phyloP scores from a whole-genome alignment of 2,888 invertebrate genomes.

The Parnassius mnemosyne region DNA sequence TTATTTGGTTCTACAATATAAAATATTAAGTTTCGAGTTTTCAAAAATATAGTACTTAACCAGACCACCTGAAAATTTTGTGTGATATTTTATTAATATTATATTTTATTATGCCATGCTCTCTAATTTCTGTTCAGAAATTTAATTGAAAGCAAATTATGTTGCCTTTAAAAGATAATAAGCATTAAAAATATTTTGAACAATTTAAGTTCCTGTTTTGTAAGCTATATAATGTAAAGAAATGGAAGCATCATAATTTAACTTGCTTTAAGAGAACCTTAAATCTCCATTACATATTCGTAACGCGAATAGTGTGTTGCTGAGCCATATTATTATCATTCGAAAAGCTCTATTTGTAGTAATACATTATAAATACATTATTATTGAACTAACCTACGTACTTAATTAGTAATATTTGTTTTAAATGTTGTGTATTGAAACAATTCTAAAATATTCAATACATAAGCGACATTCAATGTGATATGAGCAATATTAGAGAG shows the following conservation, averaged over 20 bases:
- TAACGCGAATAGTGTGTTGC: conserved; percentile 40
- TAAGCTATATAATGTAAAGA: conserved; percentile 19
- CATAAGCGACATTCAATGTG: conserved; percentile 69
- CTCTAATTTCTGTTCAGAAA: conserved; percentile 53
- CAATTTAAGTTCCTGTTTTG: conserved; percentile 40
- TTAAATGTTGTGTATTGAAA: conserved; percentile 70
- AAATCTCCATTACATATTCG: conserved; percentile 29
- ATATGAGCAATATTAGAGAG: conserved; percentile 78
- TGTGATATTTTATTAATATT: conserved; percentile 70
- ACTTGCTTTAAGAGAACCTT: conserved; percentile 22
- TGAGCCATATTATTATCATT: conserved; percentile 66
- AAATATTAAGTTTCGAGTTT: conserved; percentile 41
- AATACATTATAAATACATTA: conserved; percentile 48
- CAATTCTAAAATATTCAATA: conserved; percentile 64
- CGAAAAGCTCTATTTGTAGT: conserved; percentile 42
- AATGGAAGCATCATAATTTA: conserved; percentile 7
- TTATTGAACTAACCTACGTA: conserved; percentile 64
- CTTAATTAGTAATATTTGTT: conserved; percentile 78
- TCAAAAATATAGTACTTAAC: conserved; percentile 65
- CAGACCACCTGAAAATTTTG: conserved; percentile 67
- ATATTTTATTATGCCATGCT: conserved; percentile 54
- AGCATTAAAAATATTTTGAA: conserved; percentile 29
- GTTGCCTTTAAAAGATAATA: conserved; percentile 18
- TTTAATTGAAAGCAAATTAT: conserved; percentile 25
- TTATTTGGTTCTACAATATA: conserved; percentile 56